Conservation (phyloP, 92 coral and sea anemone genomes). For the Isaurus tuberculatus region DNA sequence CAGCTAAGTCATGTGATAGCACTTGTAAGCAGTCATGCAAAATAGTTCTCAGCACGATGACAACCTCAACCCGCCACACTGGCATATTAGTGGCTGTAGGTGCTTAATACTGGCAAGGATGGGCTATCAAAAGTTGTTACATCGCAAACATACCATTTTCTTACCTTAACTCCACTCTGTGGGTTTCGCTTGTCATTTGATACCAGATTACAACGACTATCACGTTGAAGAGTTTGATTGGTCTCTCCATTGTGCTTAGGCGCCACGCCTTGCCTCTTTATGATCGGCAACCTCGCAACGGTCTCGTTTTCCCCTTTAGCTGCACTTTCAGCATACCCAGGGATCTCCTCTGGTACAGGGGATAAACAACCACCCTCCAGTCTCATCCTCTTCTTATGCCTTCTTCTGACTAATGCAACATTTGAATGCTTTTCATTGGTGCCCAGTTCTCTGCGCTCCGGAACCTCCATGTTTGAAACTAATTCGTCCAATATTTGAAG, state of each 20-base stretch:
- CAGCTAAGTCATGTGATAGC: too few relatives aligned
- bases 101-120: too few relatives aligned
- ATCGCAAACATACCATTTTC: not conserved
- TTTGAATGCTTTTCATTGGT: too few relatives aligned
- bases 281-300: not conserved
- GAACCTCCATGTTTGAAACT: too few relatives aligned
- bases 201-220: not conserved
- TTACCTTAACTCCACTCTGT: not conserved
- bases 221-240: not conserved
- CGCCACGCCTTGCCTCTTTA: not conserved
- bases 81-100: too few relatives aligned
- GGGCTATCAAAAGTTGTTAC: too few relatives aligned
- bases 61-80: too few relatives aligned
- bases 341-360: slow-evolving; percentile 13
- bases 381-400: not conserved
- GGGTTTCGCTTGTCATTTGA: not conserved
- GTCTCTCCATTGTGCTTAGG: not conserved
- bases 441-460: too few relatives aligned
- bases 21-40: too few relatives aligned
- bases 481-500: too few relatives aligned
- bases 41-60: too few relatives aligned
- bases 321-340: not conserved
- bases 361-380: not conserved
- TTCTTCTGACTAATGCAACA: not conserved
- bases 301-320: not conserved